Evolutionary conservation across 2,797 vertebrate genomes (phyloP).

Genomic region (Macroramphosus scolopax): DNA sequence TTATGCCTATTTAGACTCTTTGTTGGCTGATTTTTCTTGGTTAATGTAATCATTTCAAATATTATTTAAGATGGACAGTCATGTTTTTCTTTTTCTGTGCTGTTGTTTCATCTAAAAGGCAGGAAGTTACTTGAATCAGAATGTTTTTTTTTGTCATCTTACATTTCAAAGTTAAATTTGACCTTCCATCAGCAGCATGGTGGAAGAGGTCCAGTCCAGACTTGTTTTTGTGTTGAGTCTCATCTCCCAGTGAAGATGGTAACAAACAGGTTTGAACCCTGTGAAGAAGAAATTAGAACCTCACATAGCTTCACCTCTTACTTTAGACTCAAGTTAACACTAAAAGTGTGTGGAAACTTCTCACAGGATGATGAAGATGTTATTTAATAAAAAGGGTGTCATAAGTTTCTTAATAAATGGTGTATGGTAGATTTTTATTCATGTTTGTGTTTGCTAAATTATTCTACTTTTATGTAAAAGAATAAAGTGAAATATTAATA

Average conservation of each 20-base stretch:
- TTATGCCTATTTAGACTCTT: conserved; percentile 18
- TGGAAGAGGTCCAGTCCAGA: background rate
- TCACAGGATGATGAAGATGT: background rate
- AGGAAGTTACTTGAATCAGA: background rate
- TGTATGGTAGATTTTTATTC: conserved; percentile 34
- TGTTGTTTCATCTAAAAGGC: background rate
- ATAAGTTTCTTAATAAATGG: conserved; percentile 18
- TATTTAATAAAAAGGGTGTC: conserved; percentile 14
- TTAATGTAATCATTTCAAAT: background rate
- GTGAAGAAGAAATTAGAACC: background rate
- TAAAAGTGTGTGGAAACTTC: conserved; percentile 9
- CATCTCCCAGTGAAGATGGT: background rate
- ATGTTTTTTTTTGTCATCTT: background rate
- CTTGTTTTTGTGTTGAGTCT: conserved; percentile 1
- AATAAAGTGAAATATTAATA: conserved; percentile 46
- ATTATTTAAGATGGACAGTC: background rate
- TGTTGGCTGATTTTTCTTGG: no score
- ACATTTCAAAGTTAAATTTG: background rate
- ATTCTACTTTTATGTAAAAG: conserved; percentile 43
- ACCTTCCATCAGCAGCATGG: background rate
- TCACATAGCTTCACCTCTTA: background rate
- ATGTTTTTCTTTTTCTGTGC: background rate
- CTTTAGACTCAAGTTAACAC: no score
- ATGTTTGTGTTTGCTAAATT: conserved; percentile 54
- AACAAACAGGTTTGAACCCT: no score